Conservation (phyloP, 2,113 vertebrate species). For the Zosterops japonicus region DNA sequence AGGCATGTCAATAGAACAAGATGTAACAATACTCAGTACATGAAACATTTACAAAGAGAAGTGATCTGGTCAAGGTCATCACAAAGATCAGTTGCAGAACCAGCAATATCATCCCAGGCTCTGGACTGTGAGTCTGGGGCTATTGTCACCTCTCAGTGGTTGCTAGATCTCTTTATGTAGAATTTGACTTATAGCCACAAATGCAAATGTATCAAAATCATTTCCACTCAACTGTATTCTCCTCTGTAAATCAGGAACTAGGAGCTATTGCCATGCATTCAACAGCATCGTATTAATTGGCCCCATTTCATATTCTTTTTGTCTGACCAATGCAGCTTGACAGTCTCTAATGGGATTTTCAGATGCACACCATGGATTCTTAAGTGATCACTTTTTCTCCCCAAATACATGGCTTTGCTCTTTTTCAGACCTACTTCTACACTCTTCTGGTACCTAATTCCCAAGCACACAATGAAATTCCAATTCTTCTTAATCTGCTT, state of each 20-base stretch:
- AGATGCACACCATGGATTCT: conserved; percentile 74
- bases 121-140: neutral
- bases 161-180: neutral
- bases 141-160: neutral
- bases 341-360: conserved; percentile 74
- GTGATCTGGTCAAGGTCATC: neutral
- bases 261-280: conserved; percentile 41
- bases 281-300: conserved; percentile 53
- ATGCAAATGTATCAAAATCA: conserved; percentile 61
- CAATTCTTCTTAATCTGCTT: conserved; percentile 32
- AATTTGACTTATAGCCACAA: conserved; percentile 15
- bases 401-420: conserved; percentile 66
- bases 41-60: neutral
- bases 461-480: neutral
- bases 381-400: conserved; percentile 73
- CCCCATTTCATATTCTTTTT: conserved; percentile 66
- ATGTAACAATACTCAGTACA: neutral
- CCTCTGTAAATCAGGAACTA: conserved; percentile 31
- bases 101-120: neutral
- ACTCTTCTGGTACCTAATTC: conserved; percentile 65
- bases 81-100: neutral
- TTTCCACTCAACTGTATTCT: conserved; percentile 52
- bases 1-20: neutral
- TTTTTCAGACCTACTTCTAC: conserved; percentile 56
- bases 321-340: conserved; percentile 73